Evolutionary conservation across 1,140 invertebrate species (phyloP), one percentile per base, ranked within the genome.

Genomic region (Panagrolaimus sp.): DNA sequence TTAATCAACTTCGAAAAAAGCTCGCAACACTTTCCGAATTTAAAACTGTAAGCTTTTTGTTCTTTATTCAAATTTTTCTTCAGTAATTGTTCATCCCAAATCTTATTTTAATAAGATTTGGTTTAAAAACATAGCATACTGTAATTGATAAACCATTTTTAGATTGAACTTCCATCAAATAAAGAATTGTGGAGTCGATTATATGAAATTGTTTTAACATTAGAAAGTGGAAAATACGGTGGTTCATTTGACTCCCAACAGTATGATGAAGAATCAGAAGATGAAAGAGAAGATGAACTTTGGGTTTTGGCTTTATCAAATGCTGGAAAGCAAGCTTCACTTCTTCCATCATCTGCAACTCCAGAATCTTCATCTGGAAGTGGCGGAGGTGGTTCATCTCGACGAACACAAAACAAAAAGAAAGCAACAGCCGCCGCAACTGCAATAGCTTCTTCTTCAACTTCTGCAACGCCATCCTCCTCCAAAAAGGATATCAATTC

Each of bases 381-480:
- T 38, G 32, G 32, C 32, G 32, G 32, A 4, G 86, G 97, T 7
- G 91, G 92, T 52, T 88, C 92, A 73, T 95, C 93, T 1, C 93
- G 96, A 78, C 91, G 92, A 77, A 93, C 92, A 83, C 89, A 95
- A 58, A 58, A 58, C 8, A 58, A 58, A 8, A 21, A 28, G 1
- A 58, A 58, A 8, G 32, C 32, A 38, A 58, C 15, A 0, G 52
- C 52, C 14, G 28, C 52, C 10, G 28, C 52, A 0, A 8, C 52
- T 1, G 46, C 69, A 5, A 7, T 7, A 4, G 32, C 32, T 4
- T 2, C 32, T 38, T 21, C 46, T 21, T 21, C 67, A 21, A 47
- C n/a, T 15, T 70, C 69, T 10, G 9, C 28, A 1, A 15, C 70
- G n/a, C n/a, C 70, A 6, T 67, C 14, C 21, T 28, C 55, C 1